These are phyloP conservation scores for Myotis lucifugus DNA, from an alignment of 2,113 vertebrate genomes.

Conservation along the genomic window DNA sequence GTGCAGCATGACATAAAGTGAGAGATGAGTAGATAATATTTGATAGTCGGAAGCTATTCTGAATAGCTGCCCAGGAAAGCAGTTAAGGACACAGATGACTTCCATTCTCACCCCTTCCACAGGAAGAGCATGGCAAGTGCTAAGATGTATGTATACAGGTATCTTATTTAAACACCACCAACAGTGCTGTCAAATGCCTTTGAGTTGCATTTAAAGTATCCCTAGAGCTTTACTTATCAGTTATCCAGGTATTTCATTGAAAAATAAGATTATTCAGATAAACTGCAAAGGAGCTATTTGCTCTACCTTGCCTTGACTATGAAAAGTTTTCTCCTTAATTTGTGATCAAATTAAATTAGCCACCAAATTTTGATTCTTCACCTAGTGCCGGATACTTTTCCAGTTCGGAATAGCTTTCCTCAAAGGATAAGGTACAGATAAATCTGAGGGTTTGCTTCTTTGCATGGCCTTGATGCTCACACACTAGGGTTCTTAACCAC, in stretches of 20 bases:
- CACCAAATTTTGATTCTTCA: background rate
- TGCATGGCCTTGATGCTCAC: fast-evolving
- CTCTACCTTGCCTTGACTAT: background rate
- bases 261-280: background rate
- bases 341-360: background rate
- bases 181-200: background rate
- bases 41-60: background rate
- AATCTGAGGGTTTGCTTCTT: background rate
- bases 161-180: slow-evolving; percentile 9
- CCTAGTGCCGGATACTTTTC: background rate
- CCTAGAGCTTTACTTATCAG: background rate
- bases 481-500: background rate
- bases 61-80: background rate
- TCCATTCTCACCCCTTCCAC: background rate
- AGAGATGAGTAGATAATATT: background rate
- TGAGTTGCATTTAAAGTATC: background rate
- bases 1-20: background rate
- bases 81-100: background rate
- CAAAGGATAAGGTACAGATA: background rate
- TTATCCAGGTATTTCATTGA: background rate
- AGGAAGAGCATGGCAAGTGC: background rate
- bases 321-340: background rate
- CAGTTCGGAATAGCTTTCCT: background rate
- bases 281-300: background rate
- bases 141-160: background rate